Percentiles rank a stretch among this genome's conserved stretches.
Evolutionary conservation across 2,888 invertebrate genomes (phyloP).

Genomic region (Habrosyne pyritoides): DNA sequence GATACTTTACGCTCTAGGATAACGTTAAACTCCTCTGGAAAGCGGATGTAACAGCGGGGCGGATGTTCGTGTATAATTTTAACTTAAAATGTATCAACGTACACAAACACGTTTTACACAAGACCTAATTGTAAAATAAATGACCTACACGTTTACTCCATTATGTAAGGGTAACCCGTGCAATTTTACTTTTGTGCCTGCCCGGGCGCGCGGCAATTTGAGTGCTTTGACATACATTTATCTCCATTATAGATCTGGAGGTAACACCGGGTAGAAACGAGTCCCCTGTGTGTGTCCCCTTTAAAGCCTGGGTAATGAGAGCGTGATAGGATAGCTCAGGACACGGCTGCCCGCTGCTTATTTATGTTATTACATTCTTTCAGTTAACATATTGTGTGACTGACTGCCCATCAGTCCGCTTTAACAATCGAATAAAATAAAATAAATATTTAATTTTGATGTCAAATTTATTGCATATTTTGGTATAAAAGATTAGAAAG

Average conservation of each 20-base stretch:
- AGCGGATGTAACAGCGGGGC: too few species aligned
- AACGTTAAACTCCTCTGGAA: too few species aligned
- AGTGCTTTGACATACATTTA: conserved; percentile 80
- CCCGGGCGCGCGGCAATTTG: conserved; percentile 55
- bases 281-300: conserved; percentile 57
- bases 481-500: too few species aligned
- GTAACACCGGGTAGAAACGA: conserved; percentile 43
- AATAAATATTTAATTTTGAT: too few species aligned
- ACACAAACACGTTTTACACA: conserved; percentile 53
- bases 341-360: not conserved
- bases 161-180: conserved; percentile 63
- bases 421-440: too few species aligned
- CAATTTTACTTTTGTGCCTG: conserved; percentile 69
- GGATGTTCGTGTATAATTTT: too few species aligned
- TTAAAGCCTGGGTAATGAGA: conserved; percentile 16
- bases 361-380: not conserved
- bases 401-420: too few species aligned
- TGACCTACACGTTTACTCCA: conserved; percentile 78
- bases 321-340: conserved; percentile 8
- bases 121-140: conserved; percentile 73
- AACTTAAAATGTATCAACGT: conserved; percentile 20
- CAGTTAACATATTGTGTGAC: not conserved
- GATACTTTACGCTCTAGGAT: too few species aligned
- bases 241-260: conserved; percentile 76
- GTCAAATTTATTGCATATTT: too few species aligned